Conservation (phyloP, 2,888 invertebrate genomes). For the Anthophora plumipes region DNA sequence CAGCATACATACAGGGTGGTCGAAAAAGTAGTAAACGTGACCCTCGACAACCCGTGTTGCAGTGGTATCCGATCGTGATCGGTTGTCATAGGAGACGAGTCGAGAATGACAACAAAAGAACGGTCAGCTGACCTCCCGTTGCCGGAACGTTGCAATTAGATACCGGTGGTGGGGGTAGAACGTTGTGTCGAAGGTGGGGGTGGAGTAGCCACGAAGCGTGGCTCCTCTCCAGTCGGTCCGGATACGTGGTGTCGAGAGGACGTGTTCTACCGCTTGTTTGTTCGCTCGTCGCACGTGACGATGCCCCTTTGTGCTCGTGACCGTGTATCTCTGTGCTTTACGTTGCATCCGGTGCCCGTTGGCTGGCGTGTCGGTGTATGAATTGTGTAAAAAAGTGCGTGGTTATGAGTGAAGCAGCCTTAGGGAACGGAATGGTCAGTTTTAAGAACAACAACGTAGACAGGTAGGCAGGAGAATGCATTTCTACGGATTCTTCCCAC, state of each 20-base stretch:
- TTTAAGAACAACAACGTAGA: constrained; percentile 74
- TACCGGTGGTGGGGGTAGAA: neutral
- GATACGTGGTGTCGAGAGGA: constrained; percentile 74
- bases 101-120: constrained; percentile 42
- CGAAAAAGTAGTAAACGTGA: constrained; percentile 28
- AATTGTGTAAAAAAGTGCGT: constrained; percentile 15
- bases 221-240: constrained; percentile 76
- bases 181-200: constrained; percentile 62
- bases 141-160: constrained; percentile 45
- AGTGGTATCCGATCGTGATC: constrained; percentile 26
- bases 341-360: constrained; percentile 1
- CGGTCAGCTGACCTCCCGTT: constrained; percentile 54
- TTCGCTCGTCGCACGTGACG: constrained; percentile 53
- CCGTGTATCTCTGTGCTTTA: neutral
- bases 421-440: constrained; percentile 71
- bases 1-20: constrained; percentile 4
- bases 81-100: constrained; percentile 33
- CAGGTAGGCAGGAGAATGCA: constrained; percentile 60
- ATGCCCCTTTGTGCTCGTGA: constrained; percentile 23
- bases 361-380: constrained; percentile 10
- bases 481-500: constrained; percentile 43
- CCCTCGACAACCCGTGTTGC: constrained; percentile 36
- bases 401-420: constrained; percentile 37
- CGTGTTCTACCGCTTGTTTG: neutral
- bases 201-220: constrained; percentile 71